Conservation (phyloP, 2,113 vertebrate species). For the Rhizomys pruinosus region DNA sequence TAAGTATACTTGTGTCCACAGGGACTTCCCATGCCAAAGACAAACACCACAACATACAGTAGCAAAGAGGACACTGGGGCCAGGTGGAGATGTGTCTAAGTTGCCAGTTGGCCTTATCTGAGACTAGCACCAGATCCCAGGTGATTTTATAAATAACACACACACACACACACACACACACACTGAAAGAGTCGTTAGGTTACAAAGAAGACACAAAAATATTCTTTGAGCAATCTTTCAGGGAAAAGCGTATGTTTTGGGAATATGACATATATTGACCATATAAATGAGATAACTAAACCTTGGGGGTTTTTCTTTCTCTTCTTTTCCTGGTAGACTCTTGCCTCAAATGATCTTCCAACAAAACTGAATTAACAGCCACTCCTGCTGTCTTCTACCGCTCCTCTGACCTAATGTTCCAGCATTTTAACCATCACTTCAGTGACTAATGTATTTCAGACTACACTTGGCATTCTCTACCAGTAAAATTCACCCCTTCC, state of each 20-base stretch:
- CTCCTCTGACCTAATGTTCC: background rate
- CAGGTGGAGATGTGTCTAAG: background rate
- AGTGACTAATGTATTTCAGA: conserved; percentile 38
- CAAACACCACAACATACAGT: background rate
- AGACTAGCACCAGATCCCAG: background rate
- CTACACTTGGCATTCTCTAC: conserved; percentile 20
- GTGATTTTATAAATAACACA: conserved; percentile 5
- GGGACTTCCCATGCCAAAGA: background rate
- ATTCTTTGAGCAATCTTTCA: conserved; percentile 17
- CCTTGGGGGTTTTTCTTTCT: background rate
- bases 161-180: background rate
- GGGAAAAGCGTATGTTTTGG: conserved; percentile 55
- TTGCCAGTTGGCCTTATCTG: background rate
- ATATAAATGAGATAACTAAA: conserved; percentile 49
- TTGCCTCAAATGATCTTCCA: background rate
- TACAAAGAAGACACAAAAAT: conserved; percentile 45
- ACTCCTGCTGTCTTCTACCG: background rate
- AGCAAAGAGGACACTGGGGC: background rate
- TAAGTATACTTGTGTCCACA: background rate
- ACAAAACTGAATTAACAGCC: background rate
- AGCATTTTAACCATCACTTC: conserved; percentile 26
- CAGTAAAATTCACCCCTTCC: conserved; percentile 45
- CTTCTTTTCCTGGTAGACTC: background rate
- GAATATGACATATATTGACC: conserved; percentile 35
- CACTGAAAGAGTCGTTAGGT: background rate